These are phyloP conservation scores for Nesidiocoris tenuis DNA, from an alignment of 2,888 invertebrate species.

Conservation along the genomic window DNA sequence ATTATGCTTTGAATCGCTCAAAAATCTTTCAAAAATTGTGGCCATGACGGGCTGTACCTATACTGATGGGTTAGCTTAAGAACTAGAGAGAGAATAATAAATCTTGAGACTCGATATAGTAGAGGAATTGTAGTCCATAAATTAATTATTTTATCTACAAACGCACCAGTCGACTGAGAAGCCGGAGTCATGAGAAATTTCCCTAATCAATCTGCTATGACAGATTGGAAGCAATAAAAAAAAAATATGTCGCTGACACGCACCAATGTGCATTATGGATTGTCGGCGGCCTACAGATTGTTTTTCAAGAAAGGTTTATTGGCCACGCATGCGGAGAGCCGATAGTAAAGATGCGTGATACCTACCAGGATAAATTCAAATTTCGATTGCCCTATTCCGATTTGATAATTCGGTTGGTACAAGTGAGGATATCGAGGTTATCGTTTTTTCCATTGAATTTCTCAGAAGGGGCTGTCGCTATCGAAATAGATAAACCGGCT, in stretches of 20 bases:
- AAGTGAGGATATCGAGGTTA: slow-evolving; percentile 29
- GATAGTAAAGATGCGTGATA: background rate
- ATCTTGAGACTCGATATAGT: too few species aligned
- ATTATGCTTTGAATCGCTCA: too few species aligned
- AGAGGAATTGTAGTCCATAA: too few species aligned
- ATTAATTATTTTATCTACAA: too few species aligned
- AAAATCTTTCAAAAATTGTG: too few species aligned
- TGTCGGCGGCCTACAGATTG: background rate
- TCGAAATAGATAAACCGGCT: slow-evolving; percentile 40
- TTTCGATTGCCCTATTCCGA: slow-evolving; percentile 29
- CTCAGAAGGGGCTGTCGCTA: slow-evolving; percentile 39
- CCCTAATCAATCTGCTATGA: background rate
- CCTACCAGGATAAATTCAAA: background rate
- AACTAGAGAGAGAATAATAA: too few species aligned
- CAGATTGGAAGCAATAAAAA: slow-evolving; percentile 32
- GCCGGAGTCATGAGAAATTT: background rate
- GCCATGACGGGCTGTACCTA: too few species aligned
- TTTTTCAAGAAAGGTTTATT: slow-evolving; percentile 1
- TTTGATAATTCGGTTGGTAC: background rate
- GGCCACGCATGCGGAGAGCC: background rate
- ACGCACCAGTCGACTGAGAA: background rate
- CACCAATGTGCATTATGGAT: background rate
- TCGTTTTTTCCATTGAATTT: slow-evolving; percentile 32
- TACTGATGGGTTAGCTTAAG: too few species aligned
- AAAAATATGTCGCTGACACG: slow-evolving; percentile 1